These are phyloP conservation scores for Bombus pascuorum DNA, from an alignment of 1,140 invertebrate species.

Conservation along the genomic window DNA sequence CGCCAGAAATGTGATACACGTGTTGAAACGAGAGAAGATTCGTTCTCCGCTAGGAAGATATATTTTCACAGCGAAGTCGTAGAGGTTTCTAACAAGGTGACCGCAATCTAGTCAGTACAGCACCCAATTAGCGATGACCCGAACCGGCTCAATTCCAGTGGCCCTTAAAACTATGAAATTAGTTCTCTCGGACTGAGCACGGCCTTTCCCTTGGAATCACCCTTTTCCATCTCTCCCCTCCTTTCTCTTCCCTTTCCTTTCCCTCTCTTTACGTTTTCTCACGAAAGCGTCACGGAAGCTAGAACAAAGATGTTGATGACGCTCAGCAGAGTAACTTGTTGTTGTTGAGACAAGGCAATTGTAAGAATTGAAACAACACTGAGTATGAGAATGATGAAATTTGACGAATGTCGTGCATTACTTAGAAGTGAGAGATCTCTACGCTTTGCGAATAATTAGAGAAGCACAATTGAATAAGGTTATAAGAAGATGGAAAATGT, in stretches of 20 bases:
- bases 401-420: not conserved
- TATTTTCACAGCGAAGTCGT: constrained; percentile 60
- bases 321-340: not conserved
- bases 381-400: not conserved
- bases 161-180: constrained; percentile 64
- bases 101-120: constrained; percentile 67
- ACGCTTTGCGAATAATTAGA: not conserved
- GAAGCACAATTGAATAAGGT: not conserved
- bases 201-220: constrained; percentile 19
- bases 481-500: too few species aligned
- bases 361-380: not conserved
- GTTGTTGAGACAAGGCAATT: not conserved
- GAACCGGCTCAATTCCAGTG: constrained; percentile 61
- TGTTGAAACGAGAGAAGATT: not conserved
- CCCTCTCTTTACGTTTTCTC: not conserved
- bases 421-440: not conserved
- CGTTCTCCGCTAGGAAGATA: constrained; percentile 48
- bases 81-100: constrained; percentile 69
- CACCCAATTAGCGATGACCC: constrained; percentile 71
- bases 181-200: constrained; percentile 37
- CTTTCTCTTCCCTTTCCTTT: not conserved
- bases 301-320: constrained; percentile 2
- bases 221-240: not conserved
- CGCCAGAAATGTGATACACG: not conserved
- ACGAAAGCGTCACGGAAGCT: not conserved